These are phyloP conservation scores for Trachelus tabidus DNA, from an alignment of 2,888 invertebrate genomes.

Conservation along the genomic window DNA sequence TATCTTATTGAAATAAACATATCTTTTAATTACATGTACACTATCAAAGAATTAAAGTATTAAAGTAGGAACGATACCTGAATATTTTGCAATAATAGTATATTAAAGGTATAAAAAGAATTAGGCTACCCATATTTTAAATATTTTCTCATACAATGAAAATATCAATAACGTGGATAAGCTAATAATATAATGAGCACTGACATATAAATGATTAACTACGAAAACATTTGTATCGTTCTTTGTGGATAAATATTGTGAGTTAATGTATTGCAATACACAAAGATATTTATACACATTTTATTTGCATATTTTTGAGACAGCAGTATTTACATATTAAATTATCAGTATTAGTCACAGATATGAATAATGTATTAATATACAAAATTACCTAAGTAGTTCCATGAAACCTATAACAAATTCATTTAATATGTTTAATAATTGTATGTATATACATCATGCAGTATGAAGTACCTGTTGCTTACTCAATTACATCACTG, in stretches of 20 bases:
- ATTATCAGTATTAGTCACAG: not conserved
- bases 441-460: not conserved
- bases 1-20: not conserved
- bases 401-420: not conserved
- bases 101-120: not conserved
- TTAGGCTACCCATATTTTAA: not conserved
- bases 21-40: not conserved
- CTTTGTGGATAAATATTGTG: not conserved
- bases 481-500: not conserved
- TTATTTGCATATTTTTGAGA: not conserved
- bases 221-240: not conserved
- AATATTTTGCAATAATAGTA: not conserved
- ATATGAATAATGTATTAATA: not conserved
- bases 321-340: not conserved
- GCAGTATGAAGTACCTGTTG: not conserved
- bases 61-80: not conserved
- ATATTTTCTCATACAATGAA: not conserved
- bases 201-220: not conserved
- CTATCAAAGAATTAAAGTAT: not conserved
- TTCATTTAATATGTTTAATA: not conserved
- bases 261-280: not conserved
- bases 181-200: not conserved
- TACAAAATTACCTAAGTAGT: not conserved
- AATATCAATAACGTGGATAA: not conserved
- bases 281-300: not conserved